Conservation (phyloP, 2,113 vertebrate species). For the Mandrillus leucophaeus region DNA sequence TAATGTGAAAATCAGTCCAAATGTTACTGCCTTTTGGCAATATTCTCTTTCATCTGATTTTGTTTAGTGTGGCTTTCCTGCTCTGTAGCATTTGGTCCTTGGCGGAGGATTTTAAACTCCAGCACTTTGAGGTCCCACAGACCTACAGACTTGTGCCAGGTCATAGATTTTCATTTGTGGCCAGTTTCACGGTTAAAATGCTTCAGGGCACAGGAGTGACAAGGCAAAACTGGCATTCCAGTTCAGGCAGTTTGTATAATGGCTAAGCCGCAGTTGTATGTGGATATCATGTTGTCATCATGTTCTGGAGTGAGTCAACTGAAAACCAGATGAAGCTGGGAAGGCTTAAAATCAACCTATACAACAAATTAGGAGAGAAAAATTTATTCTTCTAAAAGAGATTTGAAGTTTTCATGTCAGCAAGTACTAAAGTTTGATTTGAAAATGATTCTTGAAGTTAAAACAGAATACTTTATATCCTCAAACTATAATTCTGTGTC, state of each 20-base stretch:
- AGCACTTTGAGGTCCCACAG: constrained; percentile 1
- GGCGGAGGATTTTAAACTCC: constrained; percentile 25
- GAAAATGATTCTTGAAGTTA: constrained; percentile 29
- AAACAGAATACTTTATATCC: constrained; percentile 36
- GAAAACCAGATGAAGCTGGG: constrained; percentile 27
- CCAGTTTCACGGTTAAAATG: neutral
- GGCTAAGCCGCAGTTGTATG: neutral
- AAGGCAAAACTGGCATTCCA: neutral
- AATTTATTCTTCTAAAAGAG: constrained; percentile 40
- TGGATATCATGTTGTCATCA: constrained; percentile 42
- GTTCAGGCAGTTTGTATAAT: neutral
- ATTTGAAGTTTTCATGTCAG: constrained; percentile 53
- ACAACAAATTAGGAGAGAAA: neutral
- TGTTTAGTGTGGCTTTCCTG: constrained; percentile 44
- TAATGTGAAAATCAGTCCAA: neutral
- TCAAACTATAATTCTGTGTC: neutral
- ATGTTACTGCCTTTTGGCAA: neutral
- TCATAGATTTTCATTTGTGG: neutral
- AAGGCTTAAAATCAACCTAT: constrained; percentile 30
- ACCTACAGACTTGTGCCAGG: neutral
- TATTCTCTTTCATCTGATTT: neutral
- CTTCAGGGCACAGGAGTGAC: neutral
- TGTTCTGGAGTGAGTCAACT: neutral
- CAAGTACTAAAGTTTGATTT: constrained; percentile 31
- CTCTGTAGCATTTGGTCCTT: neutral